Base-by-base conservation (phyloP, 2,888 invertebrate genomes). In the Tinea pellionella region DNA sequence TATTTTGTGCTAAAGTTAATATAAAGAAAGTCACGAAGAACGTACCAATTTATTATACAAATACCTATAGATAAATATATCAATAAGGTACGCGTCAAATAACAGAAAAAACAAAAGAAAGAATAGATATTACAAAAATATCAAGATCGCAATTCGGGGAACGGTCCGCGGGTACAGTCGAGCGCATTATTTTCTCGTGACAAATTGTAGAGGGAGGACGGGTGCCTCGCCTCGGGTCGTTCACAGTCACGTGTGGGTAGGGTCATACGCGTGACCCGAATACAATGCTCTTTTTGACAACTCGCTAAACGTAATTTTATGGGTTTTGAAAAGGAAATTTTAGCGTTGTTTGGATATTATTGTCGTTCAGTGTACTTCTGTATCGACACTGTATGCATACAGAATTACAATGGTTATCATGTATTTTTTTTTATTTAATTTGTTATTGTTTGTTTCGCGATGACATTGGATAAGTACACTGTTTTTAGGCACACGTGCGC, bases 231-330 rank as follows among this genome's bases (percentile, higher is more conserved):
- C 51, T 18, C 55, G 55, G 29, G 55, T 15, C 9, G 47, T 37
- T 37, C 37, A 9, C 47, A 57, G 57, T 32, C 57, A 57, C 57
- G 57, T 32, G 32, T 16, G 32, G 53, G 32, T 16, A 32, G 57
- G 57, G 57, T 57, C 57, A 16, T 13, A 57, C 32, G 32, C 57
- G 57, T 57, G 57, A 57, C 57, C 32, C 7, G 32, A 57, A 57
- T 57, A 57, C 57, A 57, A 57, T 32, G 57, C 12, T 47, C 53
- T 57, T 57, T 57, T 57, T 57, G 57, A 57, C 57, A 57, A 57
- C 32, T 57, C 57, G 57, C 57, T 57, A 57, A 57, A 57, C 57
- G 57, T 57, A 32, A 57, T 57, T 57, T 57, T 57, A 57, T 57
- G 57, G 57, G 57, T 57, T 57, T 57, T 57, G 57, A 57, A 57